phyloP scores from a whole-genome alignment of 2,797 vertebrate genomes.

The Lutjanus argentimaculatus region DNA sequence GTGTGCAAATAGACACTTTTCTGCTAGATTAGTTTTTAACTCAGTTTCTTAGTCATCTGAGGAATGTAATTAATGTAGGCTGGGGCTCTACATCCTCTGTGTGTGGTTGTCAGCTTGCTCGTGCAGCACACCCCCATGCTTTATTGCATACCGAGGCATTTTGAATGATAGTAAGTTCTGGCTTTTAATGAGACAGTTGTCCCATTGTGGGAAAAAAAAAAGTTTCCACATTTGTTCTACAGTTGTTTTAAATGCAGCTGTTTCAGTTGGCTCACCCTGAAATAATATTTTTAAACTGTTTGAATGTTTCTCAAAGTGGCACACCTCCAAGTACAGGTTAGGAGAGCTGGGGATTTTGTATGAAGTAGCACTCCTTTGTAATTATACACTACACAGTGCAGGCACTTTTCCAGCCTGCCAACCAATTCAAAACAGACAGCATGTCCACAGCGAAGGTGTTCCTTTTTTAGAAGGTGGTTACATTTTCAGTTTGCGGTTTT shows the following conservation, averaged over 20 bases:
- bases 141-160: slow-evolving; percentile 1
- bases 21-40: background rate
- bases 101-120: slow-evolving; percentile 24
- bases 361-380: slow-evolving; percentile 70
- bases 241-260: slow-evolving; percentile 24
- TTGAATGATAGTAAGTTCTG: slow-evolving; percentile 1
- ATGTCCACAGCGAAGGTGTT: slow-evolving; percentile 2
- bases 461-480: background rate
- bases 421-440: slow-evolving; percentile 53
- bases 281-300: slow-evolving; percentile 17
- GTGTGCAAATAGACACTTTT: no score
- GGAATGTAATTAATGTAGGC: background rate
- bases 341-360: slow-evolving; percentile 41
- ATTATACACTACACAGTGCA: slow-evolving; percentile 62
- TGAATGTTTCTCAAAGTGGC: slow-evolving; percentile 32
- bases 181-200: slow-evolving; percentile 35
- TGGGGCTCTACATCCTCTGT: background rate
- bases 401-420: slow-evolving; percentile 65
- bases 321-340: slow-evolving; percentile 54
- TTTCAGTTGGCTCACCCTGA: slow-evolving; percentile 47
- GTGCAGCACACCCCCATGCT: slow-evolving; percentile 12
- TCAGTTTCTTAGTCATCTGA: background rate
- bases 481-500: background rate
- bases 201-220: background rate
- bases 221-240: slow-evolving; percentile 36